phyloP scores from a whole-genome alignment of 1,140 invertebrate species.

The Drosophila sucinea region DNA sequence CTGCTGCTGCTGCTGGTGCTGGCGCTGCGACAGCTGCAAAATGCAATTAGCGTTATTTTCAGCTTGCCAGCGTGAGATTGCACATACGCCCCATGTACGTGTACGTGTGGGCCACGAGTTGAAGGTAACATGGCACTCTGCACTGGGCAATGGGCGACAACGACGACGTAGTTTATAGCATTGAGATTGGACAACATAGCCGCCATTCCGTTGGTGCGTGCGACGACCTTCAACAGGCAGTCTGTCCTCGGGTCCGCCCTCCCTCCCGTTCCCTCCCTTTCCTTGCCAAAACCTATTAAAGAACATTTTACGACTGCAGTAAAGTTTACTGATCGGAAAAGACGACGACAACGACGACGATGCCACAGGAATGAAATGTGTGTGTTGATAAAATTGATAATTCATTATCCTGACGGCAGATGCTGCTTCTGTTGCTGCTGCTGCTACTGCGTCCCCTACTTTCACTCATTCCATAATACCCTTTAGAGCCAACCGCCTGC shows the following conservation, averaged over 20 bases:
- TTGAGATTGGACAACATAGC: conserved; percentile 66
- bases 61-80: conserved; percentile 60
- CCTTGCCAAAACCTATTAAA: conserved; percentile 10
- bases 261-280: not conserved
- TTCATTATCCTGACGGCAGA: conserved; percentile 66
- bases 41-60: conserved; percentile 78
- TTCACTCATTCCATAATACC: not conserved
- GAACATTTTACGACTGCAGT: conserved; percentile 26
- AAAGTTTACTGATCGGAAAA: conserved; percentile 6
- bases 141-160: conserved; percentile 15
- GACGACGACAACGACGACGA: too few relatives aligned
- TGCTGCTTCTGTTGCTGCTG: not conserved
- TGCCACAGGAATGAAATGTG: conserved; percentile 26
- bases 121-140: conserved; percentile 55
- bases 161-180: conserved; percentile 76
- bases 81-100: conserved; percentile 58
- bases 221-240: conserved; percentile 41
- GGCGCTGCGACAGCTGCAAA: conserved; percentile 59
- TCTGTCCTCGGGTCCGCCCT: not conserved
- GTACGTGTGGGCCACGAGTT: conserved; percentile 54
- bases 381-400: conserved; percentile 72
- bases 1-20: conserved; percentile 26
- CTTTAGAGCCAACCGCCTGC: conserved; percentile 34
- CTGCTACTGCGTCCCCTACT: not conserved
- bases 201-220: conserved; percentile 24